These are phyloP conservation scores for Alcedo atthis DNA, from an alignment of 2,797 vertebrate species.

Conservation along the genomic window DNA sequence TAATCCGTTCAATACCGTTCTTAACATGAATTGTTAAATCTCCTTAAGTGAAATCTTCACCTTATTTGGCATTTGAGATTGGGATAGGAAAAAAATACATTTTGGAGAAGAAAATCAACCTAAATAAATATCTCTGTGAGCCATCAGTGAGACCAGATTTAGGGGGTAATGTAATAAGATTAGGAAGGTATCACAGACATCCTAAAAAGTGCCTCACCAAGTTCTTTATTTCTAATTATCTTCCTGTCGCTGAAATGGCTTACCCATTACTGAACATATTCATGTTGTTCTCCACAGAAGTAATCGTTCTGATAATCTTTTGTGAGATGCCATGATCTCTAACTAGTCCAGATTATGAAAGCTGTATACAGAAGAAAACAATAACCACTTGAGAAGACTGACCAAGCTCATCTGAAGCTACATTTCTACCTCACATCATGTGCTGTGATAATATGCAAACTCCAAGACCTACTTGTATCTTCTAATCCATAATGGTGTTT, in stretches of 20 bases:
- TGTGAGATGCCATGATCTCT: neutral
- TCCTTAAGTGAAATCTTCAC: neutral
- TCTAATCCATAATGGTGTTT: neutral
- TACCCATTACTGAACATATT: neutral
- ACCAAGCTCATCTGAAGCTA: neutral
- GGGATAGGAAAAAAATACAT: neutral
- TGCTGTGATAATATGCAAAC: neutral
- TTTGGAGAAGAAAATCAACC: neutral
- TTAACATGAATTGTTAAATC: neutral
- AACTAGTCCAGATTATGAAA: neutral
- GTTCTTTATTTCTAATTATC: neutral
- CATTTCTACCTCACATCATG: neutral
- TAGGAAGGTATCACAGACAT: neutral
- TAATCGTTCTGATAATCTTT: neutral
- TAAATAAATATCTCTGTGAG: neutral
- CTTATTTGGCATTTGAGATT: neutral
- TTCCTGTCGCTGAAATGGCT: neutral
- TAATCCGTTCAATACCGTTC: neutral
- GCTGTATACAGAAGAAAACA: neutral
- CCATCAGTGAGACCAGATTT: neutral
- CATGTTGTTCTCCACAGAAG: neutral
- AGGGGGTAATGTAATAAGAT: neutral
- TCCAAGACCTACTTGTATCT: neutral
- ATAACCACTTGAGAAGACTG: neutral
- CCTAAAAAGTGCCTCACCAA: neutral